phyloP scores from a whole-genome alignment of 2,888 invertebrate species.

The Ganaspis brasiliensis region DNA sequence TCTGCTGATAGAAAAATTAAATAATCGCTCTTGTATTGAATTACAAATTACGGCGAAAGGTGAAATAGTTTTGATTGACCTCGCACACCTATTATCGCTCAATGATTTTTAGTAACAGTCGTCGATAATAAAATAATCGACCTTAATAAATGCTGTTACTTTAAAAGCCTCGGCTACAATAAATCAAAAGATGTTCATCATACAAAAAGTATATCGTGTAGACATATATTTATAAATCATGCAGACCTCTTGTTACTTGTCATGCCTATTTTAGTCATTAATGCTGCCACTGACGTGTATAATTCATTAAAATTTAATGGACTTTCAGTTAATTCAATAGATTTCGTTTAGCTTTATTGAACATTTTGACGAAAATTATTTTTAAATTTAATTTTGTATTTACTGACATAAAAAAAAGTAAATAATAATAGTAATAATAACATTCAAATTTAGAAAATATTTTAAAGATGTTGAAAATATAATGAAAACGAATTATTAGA shows the following conservation, averaged over 20 bases:
- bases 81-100: slow-evolving; percentile 12
- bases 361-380: no score
- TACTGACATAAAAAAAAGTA: no score
- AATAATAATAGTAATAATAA: no score
- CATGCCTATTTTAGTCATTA: slow-evolving; percentile 13
- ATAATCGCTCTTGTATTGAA: slow-evolving; percentile 14
- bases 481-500: no score
- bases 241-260: not conserved
- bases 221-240: not conserved
- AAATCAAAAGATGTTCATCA: slow-evolving; percentile 8
- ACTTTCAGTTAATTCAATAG: slow-evolving; percentile 4
- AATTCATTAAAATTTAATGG: slow-evolving; percentile 25
- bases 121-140: slow-evolving; percentile 21
- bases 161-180: not conserved
- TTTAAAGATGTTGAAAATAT: no score
- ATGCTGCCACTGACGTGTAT: slow-evolving; percentile 2
- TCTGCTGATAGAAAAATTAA: not conserved
- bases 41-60: slow-evolving; percentile 24
- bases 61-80: slow-evolving; percentile 22
- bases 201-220: not conserved
- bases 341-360: not conserved
- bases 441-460: no score
- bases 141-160: slow-evolving; percentile 8
- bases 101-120: not conserved
- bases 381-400: no score